These are phyloP conservation scores for Promerops cafer DNA, from an alignment of 2,113 vertebrate genomes.

Conservation along the genomic window DNA sequence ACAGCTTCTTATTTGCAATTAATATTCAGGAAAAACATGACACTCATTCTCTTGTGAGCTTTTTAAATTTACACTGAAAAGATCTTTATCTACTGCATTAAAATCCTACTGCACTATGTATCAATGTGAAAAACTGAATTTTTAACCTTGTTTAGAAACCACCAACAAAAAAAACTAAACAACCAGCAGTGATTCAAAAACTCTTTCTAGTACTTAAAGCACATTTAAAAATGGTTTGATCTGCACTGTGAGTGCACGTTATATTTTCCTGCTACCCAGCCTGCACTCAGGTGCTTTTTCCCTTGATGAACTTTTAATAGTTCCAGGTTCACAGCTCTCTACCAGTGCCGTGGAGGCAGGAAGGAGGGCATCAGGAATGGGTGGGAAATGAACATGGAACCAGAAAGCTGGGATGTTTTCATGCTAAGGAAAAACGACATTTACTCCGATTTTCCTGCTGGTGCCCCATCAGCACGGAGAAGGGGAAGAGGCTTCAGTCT, in stretches of 20 bases:
- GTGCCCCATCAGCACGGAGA: neutral
- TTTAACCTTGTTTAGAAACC: neutral
- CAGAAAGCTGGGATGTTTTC: neutral
- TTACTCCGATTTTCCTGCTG: neutral
- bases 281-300: neutral
- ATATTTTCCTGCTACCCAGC: neutral
- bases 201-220: neutral
- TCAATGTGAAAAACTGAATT: neutral
- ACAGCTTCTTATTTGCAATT: neutral
- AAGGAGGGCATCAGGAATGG: neutral
- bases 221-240: neutral
- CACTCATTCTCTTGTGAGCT: neutral
- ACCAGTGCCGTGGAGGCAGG: neutral
- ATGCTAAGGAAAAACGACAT: neutral
- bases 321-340: neutral
- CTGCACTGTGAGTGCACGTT: neutral
- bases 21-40: neutral
- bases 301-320: neutral
- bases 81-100: neutral
- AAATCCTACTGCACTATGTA: neutral
- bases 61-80: neutral
- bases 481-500: neutral
- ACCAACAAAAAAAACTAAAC: neutral
- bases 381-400: neutral
- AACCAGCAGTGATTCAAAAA: neutral